These are phyloP conservation scores for Horisme vitalbata DNA, from an alignment of 2,888 invertebrate genomes.

Conservation along the genomic window DNA sequence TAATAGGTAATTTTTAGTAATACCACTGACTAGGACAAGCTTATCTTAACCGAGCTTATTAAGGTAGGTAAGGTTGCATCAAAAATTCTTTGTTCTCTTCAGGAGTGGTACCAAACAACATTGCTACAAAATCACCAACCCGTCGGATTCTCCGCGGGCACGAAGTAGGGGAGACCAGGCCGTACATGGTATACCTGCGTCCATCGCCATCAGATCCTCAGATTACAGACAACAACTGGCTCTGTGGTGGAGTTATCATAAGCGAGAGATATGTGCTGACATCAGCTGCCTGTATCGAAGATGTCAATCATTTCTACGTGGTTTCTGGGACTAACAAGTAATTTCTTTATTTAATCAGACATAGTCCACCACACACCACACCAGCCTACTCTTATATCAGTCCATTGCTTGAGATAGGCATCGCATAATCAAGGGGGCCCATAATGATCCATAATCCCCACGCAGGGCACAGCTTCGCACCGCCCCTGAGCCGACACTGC, in stretches of 20 bases:
- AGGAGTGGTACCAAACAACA: background rate
- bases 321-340: conserved; percentile 65
- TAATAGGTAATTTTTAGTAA: too few species aligned
- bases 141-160: conserved; percentile 56
- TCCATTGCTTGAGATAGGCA: too few species aligned
- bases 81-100: background rate
- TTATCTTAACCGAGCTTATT: too few species aligned
- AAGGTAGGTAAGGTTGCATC: too few species aligned
- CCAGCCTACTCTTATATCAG: too few species aligned
- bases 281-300: conserved; percentile 72
- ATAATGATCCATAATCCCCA: too few species aligned
- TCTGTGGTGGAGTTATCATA: conserved; percentile 67
- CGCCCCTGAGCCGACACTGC: too few species aligned
- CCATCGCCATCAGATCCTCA: conserved; percentile 36
- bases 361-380: too few species aligned
- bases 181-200: conserved; percentile 71
- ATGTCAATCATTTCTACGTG: conserved; percentile 61
- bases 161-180: conserved; percentile 52
- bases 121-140: conserved; percentile 24
- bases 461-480: too few species aligned
- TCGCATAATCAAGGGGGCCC: too few species aligned
- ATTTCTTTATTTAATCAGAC: conserved; percentile 1
- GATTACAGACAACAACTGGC: conserved; percentile 47
- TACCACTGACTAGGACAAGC: too few species aligned
- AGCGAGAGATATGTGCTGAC: conserved; percentile 60